phyloP scores from a whole-genome alignment of 2,113 vertebrate genomes.

The Rhizomys pruinosus region DNA sequence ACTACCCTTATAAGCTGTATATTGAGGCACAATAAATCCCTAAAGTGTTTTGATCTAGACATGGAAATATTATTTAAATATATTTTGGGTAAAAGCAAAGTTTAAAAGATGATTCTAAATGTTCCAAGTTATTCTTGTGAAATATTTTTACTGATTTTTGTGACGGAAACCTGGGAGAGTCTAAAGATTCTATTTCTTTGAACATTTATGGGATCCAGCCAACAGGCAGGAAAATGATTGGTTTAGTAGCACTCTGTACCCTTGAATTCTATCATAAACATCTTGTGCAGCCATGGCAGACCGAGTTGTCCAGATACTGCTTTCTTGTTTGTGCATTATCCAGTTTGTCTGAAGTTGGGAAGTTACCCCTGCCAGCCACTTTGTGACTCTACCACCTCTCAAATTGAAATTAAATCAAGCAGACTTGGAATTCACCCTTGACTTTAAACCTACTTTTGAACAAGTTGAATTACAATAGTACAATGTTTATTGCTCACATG shows the following conservation, averaged over 20 bases:
- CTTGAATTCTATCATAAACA: conserved; percentile 2
- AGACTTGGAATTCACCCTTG: conserved; percentile 20
- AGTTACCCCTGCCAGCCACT: background rate
- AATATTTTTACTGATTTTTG: conserved; percentile 44
- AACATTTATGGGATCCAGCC: background rate
- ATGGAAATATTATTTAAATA: conserved; percentile 45
- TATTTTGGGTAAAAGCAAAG: conserved; percentile 15
- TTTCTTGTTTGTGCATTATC: background rate
- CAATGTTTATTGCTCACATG: background rate
- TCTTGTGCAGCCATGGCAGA: background rate
- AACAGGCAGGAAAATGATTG: background rate
- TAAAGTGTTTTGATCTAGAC: background rate
- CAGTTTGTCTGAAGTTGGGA: background rate
- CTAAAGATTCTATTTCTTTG: conserved; percentile 32
- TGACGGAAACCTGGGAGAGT: background rate
- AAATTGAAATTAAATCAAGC: conserved; percentile 17
- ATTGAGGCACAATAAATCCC: conserved; percentile 48
- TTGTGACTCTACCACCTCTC: conserved; percentile 12
- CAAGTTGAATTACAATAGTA: background rate
- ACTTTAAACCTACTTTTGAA: background rate
- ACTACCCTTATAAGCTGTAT: conserved; percentile 10
- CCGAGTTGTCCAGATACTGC: background rate
- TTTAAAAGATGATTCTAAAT: conserved; percentile 24
- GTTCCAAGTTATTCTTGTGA: conserved; percentile 17
- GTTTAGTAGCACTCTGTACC: background rate